phyloP scores from a whole-genome alignment of 2,888 invertebrate genomes.

The Polydrusus pterygomalis region DNA sequence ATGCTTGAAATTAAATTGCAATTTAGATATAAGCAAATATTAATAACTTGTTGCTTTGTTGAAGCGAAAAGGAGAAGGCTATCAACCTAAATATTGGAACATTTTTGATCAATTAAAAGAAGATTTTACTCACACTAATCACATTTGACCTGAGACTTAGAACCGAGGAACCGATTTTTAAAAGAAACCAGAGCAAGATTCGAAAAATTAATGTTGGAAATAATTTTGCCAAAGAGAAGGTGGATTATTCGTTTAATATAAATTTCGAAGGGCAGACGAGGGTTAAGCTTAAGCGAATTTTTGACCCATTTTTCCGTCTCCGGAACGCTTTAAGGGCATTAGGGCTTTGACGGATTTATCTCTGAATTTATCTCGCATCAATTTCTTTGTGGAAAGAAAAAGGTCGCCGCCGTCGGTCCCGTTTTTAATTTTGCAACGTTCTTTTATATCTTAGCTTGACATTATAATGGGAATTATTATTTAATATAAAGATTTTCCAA shows the following conservation, averaged over 20 bases:
- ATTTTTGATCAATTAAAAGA: no score
- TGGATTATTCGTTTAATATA: slow-evolving; percentile 23
- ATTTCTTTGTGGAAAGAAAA: slow-evolving; percentile 26
- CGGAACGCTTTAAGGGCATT: slow-evolving; percentile 31
- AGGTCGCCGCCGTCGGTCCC: background rate
- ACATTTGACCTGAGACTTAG: no score
- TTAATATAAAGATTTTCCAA: no score
- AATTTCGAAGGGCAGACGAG: slow-evolving; percentile 23
- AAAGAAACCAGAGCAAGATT: background rate
- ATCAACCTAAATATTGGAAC: no score
- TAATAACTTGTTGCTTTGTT: no score
- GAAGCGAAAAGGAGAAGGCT: no score
- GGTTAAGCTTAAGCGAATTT: slow-evolving; percentile 26
- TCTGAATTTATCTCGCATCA: slow-evolving; percentile 41
- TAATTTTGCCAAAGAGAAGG: slow-evolving; percentile 1
- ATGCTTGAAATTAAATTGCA: no score
- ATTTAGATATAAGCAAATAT: no score
- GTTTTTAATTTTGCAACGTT: slow-evolving; percentile 29
- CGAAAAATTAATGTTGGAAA: slow-evolving; percentile 9
- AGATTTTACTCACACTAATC: no score
- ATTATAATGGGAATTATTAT: background rate
- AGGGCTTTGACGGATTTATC: slow-evolving; percentile 45
- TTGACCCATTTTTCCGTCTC: slow-evolving; percentile 31
- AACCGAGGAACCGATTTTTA: background rate
- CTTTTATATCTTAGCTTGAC: slow-evolving; percentile 2